These are phyloP conservation scores for Anguilla anguilla DNA, from an alignment of 2,797 vertebrate species.

Conservation along the genomic window DNA sequence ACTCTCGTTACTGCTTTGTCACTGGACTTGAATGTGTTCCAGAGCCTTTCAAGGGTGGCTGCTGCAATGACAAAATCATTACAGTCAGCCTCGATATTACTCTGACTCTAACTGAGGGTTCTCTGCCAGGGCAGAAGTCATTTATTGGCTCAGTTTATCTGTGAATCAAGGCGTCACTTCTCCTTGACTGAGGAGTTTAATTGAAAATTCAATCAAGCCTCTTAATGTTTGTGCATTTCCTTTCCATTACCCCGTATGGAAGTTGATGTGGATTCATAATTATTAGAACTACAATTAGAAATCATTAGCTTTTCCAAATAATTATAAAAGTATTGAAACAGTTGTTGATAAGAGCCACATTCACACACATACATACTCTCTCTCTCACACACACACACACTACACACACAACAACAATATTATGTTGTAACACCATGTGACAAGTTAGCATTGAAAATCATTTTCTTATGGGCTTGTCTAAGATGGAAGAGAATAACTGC, in stretches of 20 bases:
- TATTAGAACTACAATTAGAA: conserved; percentile 22
- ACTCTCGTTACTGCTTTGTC: conserved; percentile 4
- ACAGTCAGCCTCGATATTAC: not conserved
- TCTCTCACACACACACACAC: not conserved
- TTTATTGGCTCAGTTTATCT: conserved; percentile 19
- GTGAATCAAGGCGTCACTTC: not conserved
- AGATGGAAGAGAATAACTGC: conserved; percentile 9
- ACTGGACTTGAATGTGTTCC: conserved; percentile 18
- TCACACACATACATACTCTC: not conserved
- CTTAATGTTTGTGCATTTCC: not conserved
- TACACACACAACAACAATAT: not conserved
- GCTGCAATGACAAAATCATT: conserved; percentile 25
- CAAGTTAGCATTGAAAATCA: conserved; percentile 14
- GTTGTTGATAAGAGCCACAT: not conserved
- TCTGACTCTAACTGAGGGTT: not conserved
- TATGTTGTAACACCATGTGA: not conserved
- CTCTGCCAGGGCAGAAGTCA: not conserved
- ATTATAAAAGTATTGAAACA: not conserved
- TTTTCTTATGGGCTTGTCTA: conserved; percentile 22
- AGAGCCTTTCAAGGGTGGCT: conserved; percentile 1
- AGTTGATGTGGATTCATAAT: not conserved
- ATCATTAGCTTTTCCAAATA: conserved; percentile 11
- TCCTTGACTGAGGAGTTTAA: conserved; percentile 28
- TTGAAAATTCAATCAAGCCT: conserved; percentile 14
- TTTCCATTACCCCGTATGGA: not conserved